A percentile compares a stretch with the other conserved stretches of the same genome.
Conservation (phyloP, 1,140 invertebrate genomes). For the Drosophila baimaii region DNA sequence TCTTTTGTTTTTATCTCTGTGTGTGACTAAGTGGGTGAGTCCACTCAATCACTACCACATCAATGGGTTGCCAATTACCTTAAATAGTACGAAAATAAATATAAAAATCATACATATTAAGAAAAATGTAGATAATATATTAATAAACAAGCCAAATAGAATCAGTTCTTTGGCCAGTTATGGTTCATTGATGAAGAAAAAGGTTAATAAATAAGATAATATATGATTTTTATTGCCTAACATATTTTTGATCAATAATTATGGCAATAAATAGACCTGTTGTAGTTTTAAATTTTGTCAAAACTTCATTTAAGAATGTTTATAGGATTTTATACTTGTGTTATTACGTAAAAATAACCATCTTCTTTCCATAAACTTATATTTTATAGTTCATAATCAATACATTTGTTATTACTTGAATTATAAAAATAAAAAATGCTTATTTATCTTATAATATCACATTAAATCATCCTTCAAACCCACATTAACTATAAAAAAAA, state of each 20-base stretch:
- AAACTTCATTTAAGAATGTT: background rate
- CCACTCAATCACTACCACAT: constrained; percentile 7
- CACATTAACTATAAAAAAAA: background rate
- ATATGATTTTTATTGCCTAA: too few species aligned
- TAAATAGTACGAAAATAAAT: constrained; percentile 9
- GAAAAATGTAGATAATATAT: background rate
- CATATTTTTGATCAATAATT: background rate
- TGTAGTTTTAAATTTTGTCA: background rate
- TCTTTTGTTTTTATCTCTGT: background rate
- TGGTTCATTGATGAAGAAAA: background rate
- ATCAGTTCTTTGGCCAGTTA: background rate
- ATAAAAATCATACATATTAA: constrained; percentile 2
- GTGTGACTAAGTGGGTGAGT: constrained; percentile 35
- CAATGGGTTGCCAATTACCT: constrained; percentile 10
- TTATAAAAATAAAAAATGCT: background rate
- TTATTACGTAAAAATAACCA: background rate
- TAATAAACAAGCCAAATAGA: background rate
- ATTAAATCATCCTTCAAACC: background rate
- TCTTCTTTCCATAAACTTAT: background rate
- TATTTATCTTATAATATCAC: background rate
- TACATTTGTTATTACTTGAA: background rate
- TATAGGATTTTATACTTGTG: background rate
- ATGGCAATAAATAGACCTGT: background rate
- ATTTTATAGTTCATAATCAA: background rate
- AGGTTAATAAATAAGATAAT: background rate